These are phyloP conservation scores for Sylvilagus bachmani DNA, from an alignment of 2,113 vertebrate genomes.

Conservation along the genomic window DNA sequence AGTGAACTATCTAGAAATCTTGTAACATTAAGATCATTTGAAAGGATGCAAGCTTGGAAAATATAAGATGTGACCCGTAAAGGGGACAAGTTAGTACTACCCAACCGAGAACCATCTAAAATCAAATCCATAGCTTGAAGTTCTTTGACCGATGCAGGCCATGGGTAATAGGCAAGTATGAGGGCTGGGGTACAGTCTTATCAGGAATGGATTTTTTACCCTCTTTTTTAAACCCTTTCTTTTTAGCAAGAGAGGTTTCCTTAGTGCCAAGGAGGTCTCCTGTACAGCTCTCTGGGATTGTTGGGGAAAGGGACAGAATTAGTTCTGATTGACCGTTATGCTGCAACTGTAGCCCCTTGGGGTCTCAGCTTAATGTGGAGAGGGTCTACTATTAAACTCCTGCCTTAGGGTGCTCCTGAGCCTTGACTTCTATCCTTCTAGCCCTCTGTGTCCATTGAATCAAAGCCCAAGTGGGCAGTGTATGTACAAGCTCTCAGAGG, in stretches of 20 bases:
- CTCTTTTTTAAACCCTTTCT: not conserved
- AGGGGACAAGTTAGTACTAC: not conserved
- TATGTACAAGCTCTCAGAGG: constrained; percentile 10
- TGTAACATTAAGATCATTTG: constrained; percentile 8
- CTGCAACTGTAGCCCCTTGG: not conserved
- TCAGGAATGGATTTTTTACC: not conserved
- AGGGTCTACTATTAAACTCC: not conserved
- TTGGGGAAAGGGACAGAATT: not conserved
- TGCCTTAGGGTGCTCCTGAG: not conserved
- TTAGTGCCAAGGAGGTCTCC: not conserved
- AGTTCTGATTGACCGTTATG: not conserved
- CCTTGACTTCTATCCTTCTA: not conserved
- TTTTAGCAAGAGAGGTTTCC: constrained; percentile 34
- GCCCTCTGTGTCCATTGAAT: not conserved
- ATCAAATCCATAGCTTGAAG: not conserved
- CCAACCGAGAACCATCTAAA: constrained; percentile 10
- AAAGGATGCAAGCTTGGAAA: not conserved
- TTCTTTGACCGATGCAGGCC: constrained; percentile 3
- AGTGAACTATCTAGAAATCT: constrained; percentile 22
- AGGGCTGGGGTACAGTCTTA: not conserved
- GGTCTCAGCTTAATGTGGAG: not conserved
- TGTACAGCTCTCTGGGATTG: not conserved
- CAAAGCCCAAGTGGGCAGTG: constrained; percentile 21
- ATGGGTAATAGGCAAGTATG: not conserved
- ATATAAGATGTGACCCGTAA: constrained; percentile 3